These are phyloP conservation scores for Gymnocypris eckloni DNA, from an alignment of 2,797 vertebrate genomes.

Conservation along the genomic window DNA sequence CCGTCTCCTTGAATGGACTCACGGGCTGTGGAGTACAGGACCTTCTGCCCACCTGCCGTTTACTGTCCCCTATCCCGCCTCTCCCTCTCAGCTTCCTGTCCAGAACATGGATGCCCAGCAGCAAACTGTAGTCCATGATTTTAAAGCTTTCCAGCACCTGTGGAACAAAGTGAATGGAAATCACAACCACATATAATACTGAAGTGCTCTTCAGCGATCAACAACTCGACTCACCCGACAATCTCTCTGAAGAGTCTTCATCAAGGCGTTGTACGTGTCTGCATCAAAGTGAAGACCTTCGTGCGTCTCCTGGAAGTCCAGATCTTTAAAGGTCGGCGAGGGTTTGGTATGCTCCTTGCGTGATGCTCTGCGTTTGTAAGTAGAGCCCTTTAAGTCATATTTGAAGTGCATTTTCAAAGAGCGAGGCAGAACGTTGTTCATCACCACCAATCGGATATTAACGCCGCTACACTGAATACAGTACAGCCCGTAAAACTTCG, in stretches of 20 bases:
- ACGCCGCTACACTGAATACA: conserved; percentile 90
- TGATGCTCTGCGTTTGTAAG: conserved; percentile 90
- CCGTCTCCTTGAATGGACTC: conserved; percentile 94
- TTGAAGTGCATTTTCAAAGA: conserved; percentile 93
- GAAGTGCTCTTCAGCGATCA: conserved; percentile 2
- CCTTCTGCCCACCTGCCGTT: conserved; percentile 84
- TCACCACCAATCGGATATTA: conserved; percentile 91
- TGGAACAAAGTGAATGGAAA: background rate
- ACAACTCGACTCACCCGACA: conserved; percentile 83
- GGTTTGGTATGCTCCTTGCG: conserved; percentile 88
- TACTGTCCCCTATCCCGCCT: conserved; percentile 81
- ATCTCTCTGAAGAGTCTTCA: conserved; percentile 95
- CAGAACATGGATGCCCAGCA: conserved; percentile 77
- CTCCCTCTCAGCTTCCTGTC: conserved; percentile 73
- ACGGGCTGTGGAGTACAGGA: conserved; percentile 94
- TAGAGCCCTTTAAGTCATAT: conserved; percentile 96
- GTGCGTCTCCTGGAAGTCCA: conserved; percentile 95
- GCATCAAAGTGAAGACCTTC: conserved; percentile 91
- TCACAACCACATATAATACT: conserved; percentile 6
- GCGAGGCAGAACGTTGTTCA: conserved; percentile 96
- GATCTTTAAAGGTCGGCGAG: conserved; percentile 92
- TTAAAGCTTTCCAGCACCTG: conserved; percentile 97
- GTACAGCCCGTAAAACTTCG: conserved; percentile 98
- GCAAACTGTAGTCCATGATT: conserved; percentile 97
- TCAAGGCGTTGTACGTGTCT: conserved; percentile 90